Evolutionary conservation across 1,140 invertebrate species (phyloP), one percentile per base, ranked within the genome.

Genomic region (Luehdorfia chinensis): DNA sequence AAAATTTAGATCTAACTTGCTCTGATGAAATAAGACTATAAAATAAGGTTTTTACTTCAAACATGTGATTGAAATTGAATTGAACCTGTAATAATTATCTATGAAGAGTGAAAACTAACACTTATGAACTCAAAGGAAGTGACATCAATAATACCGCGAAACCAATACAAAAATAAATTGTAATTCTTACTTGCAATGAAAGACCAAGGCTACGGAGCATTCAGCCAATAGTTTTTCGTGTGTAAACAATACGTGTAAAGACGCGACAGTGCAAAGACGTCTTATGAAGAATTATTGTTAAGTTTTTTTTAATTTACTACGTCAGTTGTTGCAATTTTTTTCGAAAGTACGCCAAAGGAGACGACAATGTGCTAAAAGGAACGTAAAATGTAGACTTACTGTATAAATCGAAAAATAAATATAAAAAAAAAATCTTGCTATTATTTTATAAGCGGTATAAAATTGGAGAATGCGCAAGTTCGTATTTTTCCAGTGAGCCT

Each of bases 381-480:
- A 51, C 25, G 52, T 50, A 60, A 64, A 59, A 59, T 54, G 27
- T 55, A 70, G 63, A 52, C 59, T 65, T 70, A 72, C 54, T 79
- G 77, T 81, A 75, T 79, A 78, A 77, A 83, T 27, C 66, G 66
- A 69, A 84, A 80, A 78, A 75, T 66, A 39, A 71, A 67, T 72
- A 62, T 78, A 77, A 81, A 76, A 77, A 81, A 80, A 69, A 62
- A 57, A 59, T 66, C 58, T 68, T 66, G 66, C 60, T 81, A 66
- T 48, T 65, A 59, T 49, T 57, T 53, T 39, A 39, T 71, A 69
- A 72, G 60, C 56, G 52, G 47, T 73, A 59, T 73, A 66, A 57
- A 59, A 48, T 9, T 12, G 12, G 12, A 11, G 15, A 7, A 30
- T 43, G 36, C 25, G 25, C 25, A 14, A 30, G 27, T 30, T 14